Conservation (phyloP, 2,113 vertebrate species). For the Stigmatopora nigra region DNA sequence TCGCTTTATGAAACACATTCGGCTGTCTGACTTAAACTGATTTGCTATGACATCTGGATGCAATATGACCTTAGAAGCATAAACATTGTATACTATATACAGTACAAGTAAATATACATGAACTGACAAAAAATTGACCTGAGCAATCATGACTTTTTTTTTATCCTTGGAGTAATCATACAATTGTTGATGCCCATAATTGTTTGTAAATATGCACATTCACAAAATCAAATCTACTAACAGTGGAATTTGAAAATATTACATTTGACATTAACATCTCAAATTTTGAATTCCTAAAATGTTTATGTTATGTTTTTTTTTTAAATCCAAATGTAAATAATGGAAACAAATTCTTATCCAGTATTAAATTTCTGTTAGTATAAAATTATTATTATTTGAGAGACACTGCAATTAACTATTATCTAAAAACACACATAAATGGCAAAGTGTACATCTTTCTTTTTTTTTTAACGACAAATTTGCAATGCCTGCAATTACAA, state of each 20-base stretch:
- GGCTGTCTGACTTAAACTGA: slow-evolving; percentile 69
- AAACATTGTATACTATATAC: neutral
- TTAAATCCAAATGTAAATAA: neutral
- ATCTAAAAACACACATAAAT: no score
- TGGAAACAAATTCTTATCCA: neutral
- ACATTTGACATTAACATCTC: neutral
- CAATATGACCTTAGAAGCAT: slow-evolving; percentile 67
- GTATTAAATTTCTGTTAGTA: neutral
- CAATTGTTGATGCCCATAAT: neutral
- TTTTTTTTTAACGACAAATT: no score
- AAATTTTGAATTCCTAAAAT: neutral
- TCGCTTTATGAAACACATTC: slow-evolving; percentile 69
- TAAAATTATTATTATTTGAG: neutral
- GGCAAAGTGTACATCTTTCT: no score
- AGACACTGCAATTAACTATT: no score
- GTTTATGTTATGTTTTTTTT: neutral
- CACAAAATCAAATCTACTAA: neutral
- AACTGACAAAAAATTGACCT: slow-evolving; percentile 27
- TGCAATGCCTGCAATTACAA: no score
- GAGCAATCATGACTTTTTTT: neutral
- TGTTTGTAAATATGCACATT: neutral
- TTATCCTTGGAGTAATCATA: neutral
- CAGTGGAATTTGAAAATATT: neutral
- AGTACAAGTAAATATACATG: slow-evolving; percentile 36
- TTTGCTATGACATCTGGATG: slow-evolving; percentile 73